These are phyloP conservation scores for Calameuta pallipes DNA, from an alignment of 2,888 invertebrate genomes.

Conservation along the genomic window DNA sequence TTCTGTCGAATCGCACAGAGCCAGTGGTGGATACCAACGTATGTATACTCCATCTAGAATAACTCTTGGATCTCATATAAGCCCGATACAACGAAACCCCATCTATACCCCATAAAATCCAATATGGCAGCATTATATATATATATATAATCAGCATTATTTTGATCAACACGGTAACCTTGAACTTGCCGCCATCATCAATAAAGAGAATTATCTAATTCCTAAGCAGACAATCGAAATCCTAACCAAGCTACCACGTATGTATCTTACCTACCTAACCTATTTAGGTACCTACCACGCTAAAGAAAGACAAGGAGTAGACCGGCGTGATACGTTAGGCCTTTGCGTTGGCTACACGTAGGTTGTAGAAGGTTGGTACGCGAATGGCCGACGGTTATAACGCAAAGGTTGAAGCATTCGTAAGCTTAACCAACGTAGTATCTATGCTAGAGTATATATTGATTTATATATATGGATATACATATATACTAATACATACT, in stretches of 20 bases:
- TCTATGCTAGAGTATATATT: neutral
- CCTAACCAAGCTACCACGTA: neutral
- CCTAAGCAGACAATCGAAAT: conserved; percentile 51
- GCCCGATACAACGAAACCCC: too few relatives aligned
- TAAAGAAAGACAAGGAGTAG: neutral
- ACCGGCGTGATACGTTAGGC: neutral
- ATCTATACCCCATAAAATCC: too few relatives aligned
- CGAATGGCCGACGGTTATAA: neutral
- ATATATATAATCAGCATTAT: too few relatives aligned
- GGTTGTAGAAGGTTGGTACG: neutral
- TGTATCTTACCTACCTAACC: neutral
- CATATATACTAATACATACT: neutral
- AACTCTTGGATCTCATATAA: too few relatives aligned
- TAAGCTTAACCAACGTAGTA: neutral
- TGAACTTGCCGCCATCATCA: conserved; percentile 58
- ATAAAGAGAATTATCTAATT: conserved; percentile 58
- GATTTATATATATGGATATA: neutral
- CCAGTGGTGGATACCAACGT: too few relatives aligned
- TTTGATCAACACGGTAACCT: conserved; percentile 29
- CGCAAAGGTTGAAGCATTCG: neutral
- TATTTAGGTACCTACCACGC: neutral
- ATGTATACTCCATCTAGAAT: too few relatives aligned
- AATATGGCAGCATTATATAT: too few relatives aligned
- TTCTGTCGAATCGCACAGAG: too few relatives aligned
- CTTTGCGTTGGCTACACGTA: neutral